Evolutionary conservation across 2,888 invertebrate species (phyloP), one percentile per base, ranked within the genome.

Genomic region (Acrobasis suavella): DNA sequence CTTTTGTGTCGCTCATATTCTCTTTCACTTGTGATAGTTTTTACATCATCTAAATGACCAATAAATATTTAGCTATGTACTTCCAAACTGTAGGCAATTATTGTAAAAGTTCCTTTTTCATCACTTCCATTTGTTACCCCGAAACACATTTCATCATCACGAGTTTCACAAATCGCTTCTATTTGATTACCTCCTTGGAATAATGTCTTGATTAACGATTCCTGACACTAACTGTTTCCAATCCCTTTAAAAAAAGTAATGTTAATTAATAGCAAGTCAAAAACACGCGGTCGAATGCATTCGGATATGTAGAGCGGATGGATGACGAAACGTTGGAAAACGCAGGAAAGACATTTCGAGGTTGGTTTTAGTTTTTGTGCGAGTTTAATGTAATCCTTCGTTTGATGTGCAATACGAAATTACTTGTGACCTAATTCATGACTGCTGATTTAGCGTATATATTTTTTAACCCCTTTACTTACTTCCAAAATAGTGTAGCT

Each of bases 321-420:
- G 49, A 52, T 61, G 61, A 46, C 61, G 61, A 61, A 61, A 61
- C 14, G 60, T 66, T 69, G 63, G 56, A 63, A 69, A 66, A 66
- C 61, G 39, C 62, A 59, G 61, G 54, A 61, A 61, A 61, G 54
- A 49, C 37, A 50, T 50, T 15, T 60, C 55, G 55, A 12, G 55
- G 38, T 38, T 10, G 10, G 50, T 9, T 50, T 58, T 58, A 14
- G 32, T 32, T 14, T 51, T 51, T 55, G 38, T 32, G 50, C 51
- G 38, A 15, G 37, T 37, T 38, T 14, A 46, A 39, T 55, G 16
- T 55, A 46, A n/a, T 46, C 5, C 10, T 14, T 42, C 12, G 5
- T 14, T 46, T 14, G 46, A n/a, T 1, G 5, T 14, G 14, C 14
- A 46, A 46, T 46, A n/a, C n/a, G 22, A 22, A 22, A 1, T 22